Base-by-base conservation (phyloP, 1,140 invertebrate genomes). In the Archivesica marissinica region DNA sequence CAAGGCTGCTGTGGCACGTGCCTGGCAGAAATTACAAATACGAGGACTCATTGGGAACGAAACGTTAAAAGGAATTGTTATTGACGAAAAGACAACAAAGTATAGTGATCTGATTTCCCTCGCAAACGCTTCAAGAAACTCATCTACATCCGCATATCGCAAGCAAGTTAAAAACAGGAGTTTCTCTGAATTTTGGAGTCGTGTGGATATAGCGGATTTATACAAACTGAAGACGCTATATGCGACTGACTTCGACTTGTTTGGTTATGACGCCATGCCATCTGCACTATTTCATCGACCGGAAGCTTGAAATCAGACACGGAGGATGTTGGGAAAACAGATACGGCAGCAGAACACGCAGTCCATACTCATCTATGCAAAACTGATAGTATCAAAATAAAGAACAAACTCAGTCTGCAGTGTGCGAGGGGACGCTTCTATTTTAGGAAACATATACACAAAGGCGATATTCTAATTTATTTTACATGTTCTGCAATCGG, bases 21-120 rank as follows among this genome's bases (percentile, higher is more conserved):
- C 74, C 1, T 85, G 83, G 83, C 38, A 68, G 23, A 85, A 77
- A 50, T 35, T 85, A 41, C 74, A 70, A 38, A 78, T 85, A 20
- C 17, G 83, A 47, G 83, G 83, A 38, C 35, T 85, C 17, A 70
- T 66, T 56, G 44, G 64, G 39, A 64, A 77, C 6, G 47, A 54
- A 11, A 33, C 47, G 4, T 50, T 85, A 23, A 44, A 61, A 7
- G 47, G 33, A 20, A 23, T 17, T 23, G 23, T 50, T 35, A 25
- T 33, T 11, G 28, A 66, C 13, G 77, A 47, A 50, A 64, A 64
- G 20, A 66, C 17, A 33, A 47, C 25, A 25, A 79, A 35, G 17
- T 0, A 47, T 3, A 23, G 25, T 13, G 61, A 79, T 13, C n/a
- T 79, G 2, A 41, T 66, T 25, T 25, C 7, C 17, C 38, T 20